Conservation (phyloP, 1,140 invertebrate genomes). For the Aphidius ervi region DNA sequence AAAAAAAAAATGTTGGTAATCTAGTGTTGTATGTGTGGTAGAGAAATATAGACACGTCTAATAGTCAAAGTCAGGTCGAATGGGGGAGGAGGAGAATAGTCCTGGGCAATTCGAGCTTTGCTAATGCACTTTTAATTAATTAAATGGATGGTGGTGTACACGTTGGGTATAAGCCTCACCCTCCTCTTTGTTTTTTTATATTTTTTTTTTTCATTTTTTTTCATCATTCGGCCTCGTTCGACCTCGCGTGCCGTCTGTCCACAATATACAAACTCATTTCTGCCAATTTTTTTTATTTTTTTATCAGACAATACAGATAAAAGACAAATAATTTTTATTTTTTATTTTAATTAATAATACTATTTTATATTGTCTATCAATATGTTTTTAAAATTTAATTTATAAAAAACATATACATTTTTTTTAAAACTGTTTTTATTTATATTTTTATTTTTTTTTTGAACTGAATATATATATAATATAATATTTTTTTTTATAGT, state of each 20-base stretch:
- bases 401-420: too few species aligned
- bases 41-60: background rate
- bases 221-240: conserved; percentile 29
- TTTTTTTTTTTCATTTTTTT: too few species aligned
- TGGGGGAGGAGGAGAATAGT: too few species aligned
- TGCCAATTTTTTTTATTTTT: conserved; percentile 14
- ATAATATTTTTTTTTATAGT: conserved; percentile 1
- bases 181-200: conserved; percentile 26
- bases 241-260: conserved; percentile 51
- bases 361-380: background rate
- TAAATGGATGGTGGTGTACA: conserved; percentile 44
- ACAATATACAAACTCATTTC: conserved; percentile 46
- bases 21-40: too few species aligned
- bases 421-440: background rate
- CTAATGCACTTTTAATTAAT: conserved; percentile 57
- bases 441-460: background rate
- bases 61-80: background rate
- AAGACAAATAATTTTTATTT: too few species aligned
- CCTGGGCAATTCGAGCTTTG: conserved; percentile 30
- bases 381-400: background rate
- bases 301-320: background rate
- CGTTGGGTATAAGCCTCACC: conserved; percentile 22
- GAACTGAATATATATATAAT: background rate
- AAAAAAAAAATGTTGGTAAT: too few species aligned
- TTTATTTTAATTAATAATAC: background rate